Conservation (phyloP, 2,888 invertebrate species). For the Pediacus dermestoides region DNA sequence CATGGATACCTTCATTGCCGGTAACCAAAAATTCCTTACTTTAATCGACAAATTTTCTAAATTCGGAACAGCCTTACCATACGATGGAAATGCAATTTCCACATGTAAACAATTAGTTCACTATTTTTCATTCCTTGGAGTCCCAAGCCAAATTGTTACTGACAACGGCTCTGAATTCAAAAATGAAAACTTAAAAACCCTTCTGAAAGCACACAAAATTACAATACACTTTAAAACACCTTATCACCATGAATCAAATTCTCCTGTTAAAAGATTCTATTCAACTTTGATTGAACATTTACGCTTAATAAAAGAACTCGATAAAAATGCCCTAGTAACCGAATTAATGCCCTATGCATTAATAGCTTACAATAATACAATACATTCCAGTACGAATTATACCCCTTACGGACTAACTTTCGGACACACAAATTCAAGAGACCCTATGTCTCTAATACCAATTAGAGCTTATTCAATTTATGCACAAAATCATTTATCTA, state of each 20-base stretch:
- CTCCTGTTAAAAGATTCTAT: constrained; percentile 2
- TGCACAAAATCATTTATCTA: too few species aligned
- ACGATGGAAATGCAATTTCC: neutral
- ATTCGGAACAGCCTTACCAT: neutral
- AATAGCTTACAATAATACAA: constrained; percentile 3
- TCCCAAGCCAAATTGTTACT: neutral
- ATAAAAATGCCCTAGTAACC: neutral
- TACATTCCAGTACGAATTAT: constrained; percentile 2
- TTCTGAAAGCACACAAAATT: constrained; percentile 4
- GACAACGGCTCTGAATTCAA: constrained; percentile 5
- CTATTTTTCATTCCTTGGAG: neutral
- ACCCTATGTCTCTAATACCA: too few species aligned
- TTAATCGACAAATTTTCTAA: constrained; percentile 3
- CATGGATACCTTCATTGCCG: constrained; percentile 4
- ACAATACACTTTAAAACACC: constrained; percentile 1
- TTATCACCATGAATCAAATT: constrained; percentile 3
- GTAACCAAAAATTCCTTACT: constrained; percentile 2
- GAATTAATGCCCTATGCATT: constrained; percentile 5
- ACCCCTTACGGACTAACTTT: too few species aligned
- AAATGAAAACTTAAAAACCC: neutral
- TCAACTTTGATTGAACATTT: constrained; percentile 6
- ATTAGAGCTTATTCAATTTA: too few species aligned
- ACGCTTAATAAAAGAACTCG: neutral
- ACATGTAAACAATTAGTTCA: neutral
- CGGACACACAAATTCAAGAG: too few species aligned